Percentiles rank a stretch among this genome's conserved stretches.
phyloP scores from a whole-genome alignment of 2,888 invertebrate genomes.

The Margaritifera margaritifera region DNA sequence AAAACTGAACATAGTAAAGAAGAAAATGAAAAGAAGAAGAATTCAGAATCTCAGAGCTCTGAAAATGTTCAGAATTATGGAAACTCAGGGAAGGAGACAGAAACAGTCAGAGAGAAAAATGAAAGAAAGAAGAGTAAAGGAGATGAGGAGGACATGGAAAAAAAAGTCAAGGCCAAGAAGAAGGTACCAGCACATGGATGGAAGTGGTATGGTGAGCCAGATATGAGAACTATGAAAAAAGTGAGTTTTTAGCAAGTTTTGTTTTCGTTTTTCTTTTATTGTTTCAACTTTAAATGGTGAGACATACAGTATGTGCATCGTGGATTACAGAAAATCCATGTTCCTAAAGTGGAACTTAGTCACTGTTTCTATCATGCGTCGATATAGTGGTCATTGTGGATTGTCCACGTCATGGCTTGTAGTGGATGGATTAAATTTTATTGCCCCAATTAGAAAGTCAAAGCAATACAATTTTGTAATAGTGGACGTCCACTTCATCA shows the following conservation, averaged over 20 bases:
- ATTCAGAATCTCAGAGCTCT: constrained; percentile 5
- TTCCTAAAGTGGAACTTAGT: no score
- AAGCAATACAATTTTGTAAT: no score
- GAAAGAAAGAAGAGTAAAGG: constrained; percentile 13
- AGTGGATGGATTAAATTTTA: no score
- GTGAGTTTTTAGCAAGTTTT: constrained; percentile 24
- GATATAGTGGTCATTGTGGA: no score
- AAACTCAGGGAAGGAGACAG: constrained; percentile 4
- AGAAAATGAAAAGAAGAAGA: constrained; percentile 10
- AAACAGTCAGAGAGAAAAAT: constrained; percentile 3
- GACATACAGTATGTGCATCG: no score
- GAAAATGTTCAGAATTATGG: no score
- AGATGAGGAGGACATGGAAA: constrained; percentile 22
- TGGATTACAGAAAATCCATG: no score
- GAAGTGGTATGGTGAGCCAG: constrained; percentile 56
- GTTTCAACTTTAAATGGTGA: no score
- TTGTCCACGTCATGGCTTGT: no score
- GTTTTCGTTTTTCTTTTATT: background rate
- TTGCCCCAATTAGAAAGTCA: no score
- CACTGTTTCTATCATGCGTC: no score
- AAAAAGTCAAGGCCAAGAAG: constrained; percentile 25
- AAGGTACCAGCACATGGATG: constrained; percentile 55
- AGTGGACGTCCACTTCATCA: no score
- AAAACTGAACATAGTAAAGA: constrained; percentile 14
- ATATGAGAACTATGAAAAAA: constrained; percentile 48